phyloP scores from a whole-genome alignment of 2,797 vertebrate species.

The Gymnothorax javanicus region DNA sequence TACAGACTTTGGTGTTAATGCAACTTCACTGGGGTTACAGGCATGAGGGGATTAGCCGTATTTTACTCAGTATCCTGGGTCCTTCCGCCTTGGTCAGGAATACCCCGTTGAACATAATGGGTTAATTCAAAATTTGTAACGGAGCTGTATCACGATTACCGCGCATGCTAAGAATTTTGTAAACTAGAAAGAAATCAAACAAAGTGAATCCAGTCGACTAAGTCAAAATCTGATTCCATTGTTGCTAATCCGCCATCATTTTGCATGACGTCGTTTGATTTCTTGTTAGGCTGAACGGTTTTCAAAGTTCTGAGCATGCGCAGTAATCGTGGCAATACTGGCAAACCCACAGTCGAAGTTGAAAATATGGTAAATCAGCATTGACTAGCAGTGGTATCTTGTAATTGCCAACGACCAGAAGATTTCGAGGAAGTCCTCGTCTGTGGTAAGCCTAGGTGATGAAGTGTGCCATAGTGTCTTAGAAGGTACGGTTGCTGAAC shows the following conservation, averaged over 20 bases:
- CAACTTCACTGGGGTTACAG: not conserved
- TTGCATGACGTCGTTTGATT: too few species aligned
- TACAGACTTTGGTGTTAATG: not conserved
- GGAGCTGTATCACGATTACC: too few species aligned
- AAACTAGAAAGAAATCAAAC: too few species aligned
- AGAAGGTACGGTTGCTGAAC: not conserved
- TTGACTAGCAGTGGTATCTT: not conserved
- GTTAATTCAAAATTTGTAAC: not conserved
- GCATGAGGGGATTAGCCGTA: not conserved
- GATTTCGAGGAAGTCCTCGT: not conserved
- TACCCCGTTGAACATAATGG: not conserved
- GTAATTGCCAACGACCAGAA: not conserved
- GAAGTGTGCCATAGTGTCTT: not conserved
- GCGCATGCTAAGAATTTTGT: too few species aligned
- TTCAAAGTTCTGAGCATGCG: too few species aligned
- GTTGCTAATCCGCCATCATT: too few species aligned
- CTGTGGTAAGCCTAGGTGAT: not conserved
- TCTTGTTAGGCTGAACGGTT: too few species aligned
- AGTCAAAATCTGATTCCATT: too few species aligned
- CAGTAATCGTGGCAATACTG: not conserved
- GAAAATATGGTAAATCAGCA: not conserved
- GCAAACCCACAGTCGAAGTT: not conserved
- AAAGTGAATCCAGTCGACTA: too few species aligned
- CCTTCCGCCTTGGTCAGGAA: not conserved
- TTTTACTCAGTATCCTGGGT: not conserved